Conservation (phyloP, 2,888 invertebrate genomes). For the Dasysyrphus albostriatus region DNA sequence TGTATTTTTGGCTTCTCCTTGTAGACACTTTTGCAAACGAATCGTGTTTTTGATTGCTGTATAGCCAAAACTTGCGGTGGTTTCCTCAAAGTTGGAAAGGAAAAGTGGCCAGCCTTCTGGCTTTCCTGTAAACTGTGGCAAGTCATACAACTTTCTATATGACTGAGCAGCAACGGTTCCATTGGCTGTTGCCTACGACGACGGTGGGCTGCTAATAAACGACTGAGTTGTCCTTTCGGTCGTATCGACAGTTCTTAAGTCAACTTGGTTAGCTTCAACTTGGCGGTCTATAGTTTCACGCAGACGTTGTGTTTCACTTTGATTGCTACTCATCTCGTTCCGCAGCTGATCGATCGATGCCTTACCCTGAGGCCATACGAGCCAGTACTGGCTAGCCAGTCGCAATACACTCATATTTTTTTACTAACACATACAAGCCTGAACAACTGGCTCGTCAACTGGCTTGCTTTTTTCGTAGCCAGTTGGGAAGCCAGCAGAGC, state of each 20-base stretch:
- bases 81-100: not conserved
- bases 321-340: not conserved
- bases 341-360: not conserved
- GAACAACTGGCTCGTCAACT: too few species aligned
- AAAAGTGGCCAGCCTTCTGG: not conserved
- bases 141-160: not conserved
- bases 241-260: not conserved
- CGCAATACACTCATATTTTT: too few species aligned
- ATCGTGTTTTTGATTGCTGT: not conserved
- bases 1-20: constrained; percentile 2
- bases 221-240: not conserved
- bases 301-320: not conserved
- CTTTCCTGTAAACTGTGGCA: not conserved
- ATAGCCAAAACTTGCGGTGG: not conserved
- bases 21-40: not conserved
- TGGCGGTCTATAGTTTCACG: not conserved
- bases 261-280: not conserved
- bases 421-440: too few species aligned
- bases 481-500: too few species aligned
- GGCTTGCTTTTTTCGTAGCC: too few species aligned
- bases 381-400: too few species aligned
- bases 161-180: not conserved
- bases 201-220: not conserved
- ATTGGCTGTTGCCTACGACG: not conserved
- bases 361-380: too few species aligned